Evolutionary conservation across 2,113 vertebrate species (phyloP), one percentile per base, ranked within the genome.

Genomic region (Thymallus thymallus): DNA sequence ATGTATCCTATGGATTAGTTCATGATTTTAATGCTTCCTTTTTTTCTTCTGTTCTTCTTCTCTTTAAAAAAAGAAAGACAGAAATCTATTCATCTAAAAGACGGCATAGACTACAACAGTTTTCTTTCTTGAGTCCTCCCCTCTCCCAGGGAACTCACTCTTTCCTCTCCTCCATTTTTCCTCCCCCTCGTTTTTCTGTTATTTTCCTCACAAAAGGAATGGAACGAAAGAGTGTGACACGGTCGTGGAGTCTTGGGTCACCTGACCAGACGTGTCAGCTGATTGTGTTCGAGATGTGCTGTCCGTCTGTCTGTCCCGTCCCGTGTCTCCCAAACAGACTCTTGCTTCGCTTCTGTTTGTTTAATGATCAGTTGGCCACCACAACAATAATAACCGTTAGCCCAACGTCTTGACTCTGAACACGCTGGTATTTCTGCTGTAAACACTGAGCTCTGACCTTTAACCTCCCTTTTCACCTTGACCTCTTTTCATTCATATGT

Each of bases 1-100:
- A 92, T 90, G 88, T 51, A 51, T 88, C 91, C 91, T 93, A 92
- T 88, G 87, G 79, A 84, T 88, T 83, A 91, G 92, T 93, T 93
- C 92, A 91, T 93, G 87, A 91, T 92, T 78, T 88, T 90, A 88
- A 87, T 90, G 72, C 79, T 87, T 86, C 87, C 77, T 82, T 60
- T 74, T 81, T 81, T 74, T 80, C 82, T 87, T 87, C 83, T 85
- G 79, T 86, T 67, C 48, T 74, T 75, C 41, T 72, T 78, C 64
- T 14, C 13, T 4, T 4, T 14, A 71, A 83, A 85, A 84, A 69
- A 81, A 88, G 80, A 88, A 87, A 78, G 82, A 84, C 75, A 80
- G 84, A 84, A 74, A 84, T 84, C 86, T 90, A 92, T 80, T 88
- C 80, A 71, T 87, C 85, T 91, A 88, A 83, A 85, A 86, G 84